These are phyloP conservation scores for Pipistrellus kuhlii DNA, from an alignment of 2,797 vertebrate genomes.

Conservation along the genomic window DNA sequence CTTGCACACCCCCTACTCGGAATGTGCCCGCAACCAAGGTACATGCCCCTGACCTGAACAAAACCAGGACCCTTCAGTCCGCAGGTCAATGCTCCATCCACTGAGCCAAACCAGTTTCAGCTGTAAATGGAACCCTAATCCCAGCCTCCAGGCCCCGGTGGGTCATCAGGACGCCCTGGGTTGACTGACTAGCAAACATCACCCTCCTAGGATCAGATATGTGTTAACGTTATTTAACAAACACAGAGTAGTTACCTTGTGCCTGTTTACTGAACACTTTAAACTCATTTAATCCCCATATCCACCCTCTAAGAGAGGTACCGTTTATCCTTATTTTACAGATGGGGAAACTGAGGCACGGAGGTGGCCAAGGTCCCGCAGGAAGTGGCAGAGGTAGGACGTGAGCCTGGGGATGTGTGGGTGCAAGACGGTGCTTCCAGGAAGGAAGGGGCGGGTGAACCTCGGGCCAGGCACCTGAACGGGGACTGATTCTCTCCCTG, in stretches of 20 bases:
- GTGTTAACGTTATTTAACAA: background rate
- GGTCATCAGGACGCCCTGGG: too few relatives aligned
- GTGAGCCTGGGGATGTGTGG: background rate
- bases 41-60: too few relatives aligned
- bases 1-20: too few relatives aligned
- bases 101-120: too few relatives aligned
- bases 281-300: background rate
- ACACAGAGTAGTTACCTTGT: background rate
- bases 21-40: too few relatives aligned
- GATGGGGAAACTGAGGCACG: slow-evolving; percentile 13
- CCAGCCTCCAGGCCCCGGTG: background rate
- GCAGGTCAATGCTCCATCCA: too few relatives aligned
- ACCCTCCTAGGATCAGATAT: background rate
- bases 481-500: background rate
- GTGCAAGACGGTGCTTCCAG: background rate
- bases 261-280: background rate
- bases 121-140: background rate
- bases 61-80: too few relatives aligned
- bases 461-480: background rate
- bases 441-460: background rate
- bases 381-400: background rate
- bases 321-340: slow-evolving; percentile 15
- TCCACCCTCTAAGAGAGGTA: background rate
- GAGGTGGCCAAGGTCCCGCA: background rate
- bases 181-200: background rate